phyloP scores from a whole-genome alignment of 35 echinoderm and acorn worm genomes.

The Anneissia japonica region DNA sequence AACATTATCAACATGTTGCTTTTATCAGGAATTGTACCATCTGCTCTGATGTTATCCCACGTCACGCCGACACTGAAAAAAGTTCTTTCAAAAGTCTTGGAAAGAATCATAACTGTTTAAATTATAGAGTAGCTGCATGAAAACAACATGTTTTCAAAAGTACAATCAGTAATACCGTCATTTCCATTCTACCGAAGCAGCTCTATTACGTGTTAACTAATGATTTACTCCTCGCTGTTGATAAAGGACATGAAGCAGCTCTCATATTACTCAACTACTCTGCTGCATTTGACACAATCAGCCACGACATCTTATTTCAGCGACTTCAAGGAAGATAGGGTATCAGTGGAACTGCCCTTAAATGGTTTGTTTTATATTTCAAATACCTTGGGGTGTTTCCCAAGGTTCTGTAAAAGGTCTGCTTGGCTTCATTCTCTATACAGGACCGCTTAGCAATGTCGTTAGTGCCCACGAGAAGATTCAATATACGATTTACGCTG shows the following conservation, averaged over 20 bases:
- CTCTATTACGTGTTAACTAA: conserved; percentile 44
- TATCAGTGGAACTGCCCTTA: neutral
- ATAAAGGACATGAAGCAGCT: conserved; percentile 28
- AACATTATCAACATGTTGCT: too few species aligned
- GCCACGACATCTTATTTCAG: neutral
- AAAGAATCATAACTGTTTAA: too few species aligned
- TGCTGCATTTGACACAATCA: conserved; percentile 49
- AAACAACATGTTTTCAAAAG: too few species aligned
- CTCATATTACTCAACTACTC: conserved; percentile 44
- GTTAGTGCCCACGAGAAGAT: neutral
- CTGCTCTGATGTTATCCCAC: too few species aligned
- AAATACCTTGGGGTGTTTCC: neutral
- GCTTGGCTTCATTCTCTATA: neutral
- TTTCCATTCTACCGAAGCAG: conserved; percentile 43
- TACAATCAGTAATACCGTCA: too few species aligned
- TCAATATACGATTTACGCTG: conserved; percentile 5
- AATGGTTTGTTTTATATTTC: neutral
- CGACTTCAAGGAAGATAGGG: conserved; percentile 20
- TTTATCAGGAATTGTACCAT: too few species aligned
- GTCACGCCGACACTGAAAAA: too few species aligned
- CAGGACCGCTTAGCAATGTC: neutral
- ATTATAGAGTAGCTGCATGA: too few species aligned
- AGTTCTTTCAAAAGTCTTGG: too few species aligned
- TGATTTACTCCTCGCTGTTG: conserved; percentile 29
- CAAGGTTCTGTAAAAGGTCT: neutral